These are phyloP conservation scores for Phoxinus phoxinus DNA, from an alignment of 2,113 vertebrate species.

Conservation along the genomic window DNA sequence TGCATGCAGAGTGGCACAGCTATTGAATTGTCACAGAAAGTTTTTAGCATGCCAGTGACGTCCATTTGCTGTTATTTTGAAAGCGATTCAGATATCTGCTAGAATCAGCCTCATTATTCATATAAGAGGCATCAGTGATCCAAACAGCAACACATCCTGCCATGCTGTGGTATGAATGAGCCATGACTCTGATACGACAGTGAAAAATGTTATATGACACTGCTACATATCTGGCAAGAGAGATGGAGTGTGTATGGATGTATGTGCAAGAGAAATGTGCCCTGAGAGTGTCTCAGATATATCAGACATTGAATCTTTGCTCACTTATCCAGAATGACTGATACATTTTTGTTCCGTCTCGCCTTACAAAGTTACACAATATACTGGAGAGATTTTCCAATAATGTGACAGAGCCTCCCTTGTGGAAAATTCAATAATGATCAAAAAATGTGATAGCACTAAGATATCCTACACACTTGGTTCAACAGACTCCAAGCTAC, in stretches of 20 bases:
- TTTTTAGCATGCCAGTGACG: neutral
- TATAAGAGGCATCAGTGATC: neutral
- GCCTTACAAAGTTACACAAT: conserved; percentile 26
- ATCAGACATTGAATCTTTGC: neutral
- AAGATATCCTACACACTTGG: conserved; percentile 6
- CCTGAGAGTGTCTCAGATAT: conserved; percentile 14
- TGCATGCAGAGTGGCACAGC: neutral
- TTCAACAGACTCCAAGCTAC: neutral
- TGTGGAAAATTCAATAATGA: conserved; percentile 31
- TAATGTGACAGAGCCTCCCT: conserved; percentile 15
- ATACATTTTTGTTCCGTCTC: neutral
- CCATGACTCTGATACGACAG: neutral
- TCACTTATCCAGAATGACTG: neutral
- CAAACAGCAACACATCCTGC: neutral
- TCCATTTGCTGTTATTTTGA: neutral
- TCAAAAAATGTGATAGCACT: conserved; percentile 15
- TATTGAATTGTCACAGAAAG: neutral
- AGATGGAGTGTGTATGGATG: neutral
- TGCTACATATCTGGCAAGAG: neutral
- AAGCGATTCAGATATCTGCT: neutral
- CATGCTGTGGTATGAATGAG: neutral
- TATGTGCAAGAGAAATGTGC: neutral
- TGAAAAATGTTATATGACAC: neutral
- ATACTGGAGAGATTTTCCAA: conserved; percentile 5
- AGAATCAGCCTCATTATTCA: neutral